A percentile compares a stretch with the other conserved stretches of the same genome.
phyloP scores from a whole-genome alignment of 1,140 invertebrate species.

The Pseudomyrmex pallidus region DNA sequence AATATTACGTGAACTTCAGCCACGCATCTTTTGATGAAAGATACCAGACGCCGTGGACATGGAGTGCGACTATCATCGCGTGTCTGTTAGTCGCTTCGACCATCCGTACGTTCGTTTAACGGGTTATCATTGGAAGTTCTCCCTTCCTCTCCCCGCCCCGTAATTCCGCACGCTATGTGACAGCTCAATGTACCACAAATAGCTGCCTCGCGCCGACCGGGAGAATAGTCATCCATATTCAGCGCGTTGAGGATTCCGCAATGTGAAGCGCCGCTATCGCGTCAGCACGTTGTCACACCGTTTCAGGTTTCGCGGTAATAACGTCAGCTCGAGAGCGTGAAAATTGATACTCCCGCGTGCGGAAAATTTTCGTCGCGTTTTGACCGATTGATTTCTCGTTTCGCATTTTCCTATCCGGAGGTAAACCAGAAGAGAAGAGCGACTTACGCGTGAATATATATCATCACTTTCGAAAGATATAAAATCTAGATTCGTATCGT shows the following conservation, averaged over 20 bases:
- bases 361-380: constrained; percentile 34
- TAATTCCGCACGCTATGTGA: constrained; percentile 76
- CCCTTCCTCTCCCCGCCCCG: constrained; percentile 34
- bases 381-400: constrained; percentile 32
- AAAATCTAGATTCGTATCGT: background rate
- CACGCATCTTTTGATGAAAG: constrained; percentile 6
- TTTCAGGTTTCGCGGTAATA: constrained; percentile 72
- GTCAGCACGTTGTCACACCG: constrained; percentile 73
- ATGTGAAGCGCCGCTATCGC: constrained; percentile 74
- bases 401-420: background rate
- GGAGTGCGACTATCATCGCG: constrained; percentile 25
- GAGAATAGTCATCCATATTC: constrained; percentile 81
- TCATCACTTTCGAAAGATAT: background rate
- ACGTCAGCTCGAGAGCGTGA: constrained; percentile 65
- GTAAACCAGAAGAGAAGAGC: background rate
- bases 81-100: constrained; percentile 54
- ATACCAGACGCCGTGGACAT: constrained; percentile 23
- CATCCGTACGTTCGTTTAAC: constrained; percentile 74
- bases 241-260: constrained; percentile 74
- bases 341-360: constrained; percentile 62
- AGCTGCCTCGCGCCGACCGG: constrained; percentile 67
- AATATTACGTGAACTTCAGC: no score
- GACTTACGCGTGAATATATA: background rate
- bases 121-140: constrained; percentile 77
- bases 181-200: constrained; percentile 80